Conservation (phyloP, 1,140 invertebrate genomes). For the Atta colombica region DNA sequence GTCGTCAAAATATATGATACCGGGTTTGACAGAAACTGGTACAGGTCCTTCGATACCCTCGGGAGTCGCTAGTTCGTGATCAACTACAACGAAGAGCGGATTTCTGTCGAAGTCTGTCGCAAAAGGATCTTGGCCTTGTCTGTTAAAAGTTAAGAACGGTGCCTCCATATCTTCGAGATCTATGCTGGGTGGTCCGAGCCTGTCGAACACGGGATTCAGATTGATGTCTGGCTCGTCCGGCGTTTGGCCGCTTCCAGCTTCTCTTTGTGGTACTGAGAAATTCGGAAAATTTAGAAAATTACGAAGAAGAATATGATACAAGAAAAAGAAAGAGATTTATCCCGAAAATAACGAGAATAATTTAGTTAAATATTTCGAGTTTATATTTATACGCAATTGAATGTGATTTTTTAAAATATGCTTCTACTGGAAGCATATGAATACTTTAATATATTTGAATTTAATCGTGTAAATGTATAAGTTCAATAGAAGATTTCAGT, state of each 20-base stretch:
- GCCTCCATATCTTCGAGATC: slow-evolving; percentile 55
- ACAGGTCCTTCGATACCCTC: slow-evolving; percentile 88
- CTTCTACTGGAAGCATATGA: not conserved
- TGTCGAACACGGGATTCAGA: slow-evolving; percentile 52
- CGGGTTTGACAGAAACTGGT: slow-evolving; percentile 85
- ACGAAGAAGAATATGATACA: not conserved
- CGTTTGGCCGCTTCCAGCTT: slow-evolving; percentile 73
- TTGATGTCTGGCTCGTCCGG: slow-evolving; percentile 65
- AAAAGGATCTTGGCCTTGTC: not conserved
- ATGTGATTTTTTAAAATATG: not conserved
- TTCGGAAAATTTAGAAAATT: not conserved
- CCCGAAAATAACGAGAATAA: slow-evolving; percentile 7
- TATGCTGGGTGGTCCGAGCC: slow-evolving; percentile 33
- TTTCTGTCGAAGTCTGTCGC: slow-evolving; percentile 12
- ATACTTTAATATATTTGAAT: not conserved
- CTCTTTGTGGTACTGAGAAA: slow-evolving; percentile 69
- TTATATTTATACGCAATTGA: not conserved
- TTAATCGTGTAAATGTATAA: not conserved
- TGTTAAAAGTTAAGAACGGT: not conserved
- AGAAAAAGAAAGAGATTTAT: not conserved
- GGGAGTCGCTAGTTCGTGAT: slow-evolving; percentile 88
- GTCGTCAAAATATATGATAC: slow-evolving; percentile 40
- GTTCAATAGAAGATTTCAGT: not conserved
- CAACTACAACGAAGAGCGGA: slow-evolving; percentile 85
- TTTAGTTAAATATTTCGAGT: not conserved